Evolutionary conservation across 2,888 invertebrate genomes (phyloP).

Genomic region (Thymelicus acteon): DNA sequence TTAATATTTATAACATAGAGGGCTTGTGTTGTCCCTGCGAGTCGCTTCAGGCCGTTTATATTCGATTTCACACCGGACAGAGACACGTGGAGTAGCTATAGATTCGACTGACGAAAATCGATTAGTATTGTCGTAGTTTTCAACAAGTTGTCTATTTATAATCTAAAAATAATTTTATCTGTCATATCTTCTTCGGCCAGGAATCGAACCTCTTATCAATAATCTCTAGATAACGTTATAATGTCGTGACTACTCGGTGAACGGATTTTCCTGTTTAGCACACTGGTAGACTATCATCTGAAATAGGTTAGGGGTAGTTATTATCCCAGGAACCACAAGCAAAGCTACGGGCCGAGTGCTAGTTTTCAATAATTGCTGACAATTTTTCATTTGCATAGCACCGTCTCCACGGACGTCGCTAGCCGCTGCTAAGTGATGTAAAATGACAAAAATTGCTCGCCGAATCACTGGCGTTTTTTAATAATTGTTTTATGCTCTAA

Average conservation of each 20-base stretch:
- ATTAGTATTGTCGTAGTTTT: background rate
- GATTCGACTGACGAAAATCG: background rate
- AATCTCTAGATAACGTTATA: too few relatives aligned
- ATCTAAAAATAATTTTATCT: too few relatives aligned
- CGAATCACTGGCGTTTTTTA: conserved; percentile 83
- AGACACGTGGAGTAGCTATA: conserved; percentile 17
- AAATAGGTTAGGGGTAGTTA: too few relatives aligned
- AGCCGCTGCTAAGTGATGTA: conserved; percentile 65
- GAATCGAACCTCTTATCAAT: too few relatives aligned
- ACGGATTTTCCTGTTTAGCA: too few relatives aligned
- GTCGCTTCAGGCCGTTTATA: conserved; percentile 26
- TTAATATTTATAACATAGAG: conserved; percentile 4
- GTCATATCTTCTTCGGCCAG: too few relatives aligned
- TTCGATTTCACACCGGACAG: conserved; percentile 29
- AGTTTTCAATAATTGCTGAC: too few relatives aligned
- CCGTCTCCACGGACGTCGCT: conserved; percentile 19
- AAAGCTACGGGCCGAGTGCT: too few relatives aligned
- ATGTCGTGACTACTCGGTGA: too few relatives aligned
- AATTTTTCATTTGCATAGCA: too few relatives aligned
- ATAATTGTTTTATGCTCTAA: conserved; percentile 84
- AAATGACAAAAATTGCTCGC: conserved; percentile 76
- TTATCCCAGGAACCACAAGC: too few relatives aligned
- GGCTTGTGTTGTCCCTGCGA: conserved; percentile 18
- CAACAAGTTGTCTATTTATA: background rate
- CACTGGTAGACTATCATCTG: too few relatives aligned